Evolutionary conservation across 92 coral and sea anemone species (phyloP), one percentile per base, ranked within the genome.

Genomic region (Meandrina meandrites): DNA sequence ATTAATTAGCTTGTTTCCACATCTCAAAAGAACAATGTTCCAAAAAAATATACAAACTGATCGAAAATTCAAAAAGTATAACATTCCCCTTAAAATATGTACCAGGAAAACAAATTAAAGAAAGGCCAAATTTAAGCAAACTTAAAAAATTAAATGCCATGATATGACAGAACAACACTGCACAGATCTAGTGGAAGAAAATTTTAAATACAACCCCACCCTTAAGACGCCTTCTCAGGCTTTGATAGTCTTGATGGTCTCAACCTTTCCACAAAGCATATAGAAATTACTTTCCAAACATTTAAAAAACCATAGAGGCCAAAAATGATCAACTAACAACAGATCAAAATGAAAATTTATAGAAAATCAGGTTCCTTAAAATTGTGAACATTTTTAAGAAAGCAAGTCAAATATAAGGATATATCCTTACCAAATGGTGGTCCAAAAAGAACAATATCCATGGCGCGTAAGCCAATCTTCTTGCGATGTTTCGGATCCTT

Each of bases 401-500:
- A 51, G 35, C 50, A 72, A 40, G 24, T 18, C 77, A 72, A 0
- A 72, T 72, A 2, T 72, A 17, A 72, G 77, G 37, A 13, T 22
- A 42, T n/a, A n/a, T n/a, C n/a, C 92, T 90, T 73, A 94, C 97
- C 88, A 34, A 87, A 67, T 50, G 99, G 98, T 17, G 99, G 97
- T 27, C 99, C 99, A 89, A 97, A 97, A 21, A 97, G 85, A 56
- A 95, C 98, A 82, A 95, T 92, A 87, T 97, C 99, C 99, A 97
- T 97, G 24, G 99, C 97, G 58, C 99, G 90, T 54, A 97, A 90
- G 74, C 98, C 92, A 19, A 97, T 97, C 71, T 97, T 97, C 91
- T 95, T 97, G 78, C 99, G 93, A 72, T 97, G 98, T 68, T 95
- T 95, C 5, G 95, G 89, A 81, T 95, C 96, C 74, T 93, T 90